phyloP scores from a whole-genome alignment of 2,888 invertebrate genomes.

The Exephanes ischioxanthus region DNA sequence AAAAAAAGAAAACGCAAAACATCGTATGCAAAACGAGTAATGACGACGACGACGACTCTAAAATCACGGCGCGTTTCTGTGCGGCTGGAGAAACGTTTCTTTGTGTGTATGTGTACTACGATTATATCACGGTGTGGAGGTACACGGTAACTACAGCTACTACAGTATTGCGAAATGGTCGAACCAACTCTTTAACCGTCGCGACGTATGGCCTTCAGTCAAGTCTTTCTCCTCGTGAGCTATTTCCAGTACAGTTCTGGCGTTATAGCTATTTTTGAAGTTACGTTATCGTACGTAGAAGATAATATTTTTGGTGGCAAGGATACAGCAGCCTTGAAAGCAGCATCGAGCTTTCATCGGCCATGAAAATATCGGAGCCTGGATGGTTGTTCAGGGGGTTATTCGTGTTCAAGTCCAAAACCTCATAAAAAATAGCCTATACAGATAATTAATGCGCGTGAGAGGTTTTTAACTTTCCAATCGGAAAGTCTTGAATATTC shows the following conservation, averaged over 20 bases:
- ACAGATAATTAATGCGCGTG: background rate
- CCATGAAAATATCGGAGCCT: background rate
- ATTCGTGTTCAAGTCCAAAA: background rate
- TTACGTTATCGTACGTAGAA: conserved; percentile 25
- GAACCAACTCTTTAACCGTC: conserved; percentile 66
- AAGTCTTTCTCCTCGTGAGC: conserved; percentile 61
- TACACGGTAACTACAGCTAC: conserved; percentile 39
- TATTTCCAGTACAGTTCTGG: conserved; percentile 54
- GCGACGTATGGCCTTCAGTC: conserved; percentile 65
- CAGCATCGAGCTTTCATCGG: background rate
- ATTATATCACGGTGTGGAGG: conserved; percentile 35
- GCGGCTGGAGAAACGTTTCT: conserved; percentile 21
- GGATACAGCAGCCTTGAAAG: background rate
- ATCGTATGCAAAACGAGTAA: background rate
- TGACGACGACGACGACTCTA: conserved; percentile 7
- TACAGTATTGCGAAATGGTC: conserved; percentile 65
- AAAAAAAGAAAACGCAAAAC: background rate
- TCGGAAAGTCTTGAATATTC: background rate
- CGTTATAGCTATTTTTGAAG: conserved; percentile 51
- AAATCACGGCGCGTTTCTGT: background rate
- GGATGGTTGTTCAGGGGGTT: background rate
- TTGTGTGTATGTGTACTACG: background rate
- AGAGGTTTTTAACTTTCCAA: conserved; percentile 1
- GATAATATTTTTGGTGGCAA: conserved; percentile 4
- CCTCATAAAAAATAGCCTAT: background rate